Evolutionary conservation across 2,113 vertebrate genomes (phyloP).

Genomic region (Melierax canorus): DNA sequence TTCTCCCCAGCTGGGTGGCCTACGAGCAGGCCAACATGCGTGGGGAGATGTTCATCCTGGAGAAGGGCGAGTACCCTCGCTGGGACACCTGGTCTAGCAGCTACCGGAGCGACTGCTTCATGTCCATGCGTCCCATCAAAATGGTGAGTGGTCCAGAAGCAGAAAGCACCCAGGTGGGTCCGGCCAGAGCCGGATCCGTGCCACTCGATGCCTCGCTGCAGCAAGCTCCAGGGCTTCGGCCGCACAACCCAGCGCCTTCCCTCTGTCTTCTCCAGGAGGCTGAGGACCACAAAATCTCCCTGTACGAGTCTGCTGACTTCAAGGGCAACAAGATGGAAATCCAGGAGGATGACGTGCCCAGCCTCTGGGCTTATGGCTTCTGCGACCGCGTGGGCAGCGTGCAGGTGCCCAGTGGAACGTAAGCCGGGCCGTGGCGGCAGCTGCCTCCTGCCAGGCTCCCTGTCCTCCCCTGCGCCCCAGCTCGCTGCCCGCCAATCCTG

Average conservation of each 20-base stretch:
- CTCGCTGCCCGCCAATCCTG: accelerated
- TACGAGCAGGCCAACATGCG: constrained; percentile 92
- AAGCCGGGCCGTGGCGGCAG: constrained; percentile 26
- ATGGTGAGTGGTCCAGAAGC: constrained; percentile 74
- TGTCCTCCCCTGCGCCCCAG: accelerated
- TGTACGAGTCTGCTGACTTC: constrained; percentile 90
- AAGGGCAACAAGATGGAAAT: constrained; percentile 97
- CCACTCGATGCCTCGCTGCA: accelerated
- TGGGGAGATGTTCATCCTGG: constrained; percentile 96
- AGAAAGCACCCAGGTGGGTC: accelerated
- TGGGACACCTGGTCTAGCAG: constrained; percentile 98
- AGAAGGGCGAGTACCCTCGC: constrained; percentile 95
- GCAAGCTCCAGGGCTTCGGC: background rate
- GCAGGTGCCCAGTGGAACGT: constrained; percentile 88
- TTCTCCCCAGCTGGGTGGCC: constrained; percentile 84
- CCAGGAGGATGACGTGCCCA: constrained; percentile 90
- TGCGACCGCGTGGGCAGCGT: constrained; percentile 93
- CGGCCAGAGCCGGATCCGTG: accelerated
- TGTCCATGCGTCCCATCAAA: constrained; percentile 89
- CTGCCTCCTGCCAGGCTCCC: background rate
- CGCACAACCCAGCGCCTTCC: accelerated
- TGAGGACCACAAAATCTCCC: constrained; percentile 90
- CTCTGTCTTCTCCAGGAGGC: constrained; percentile 74
- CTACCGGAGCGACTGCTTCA: constrained; percentile 90
- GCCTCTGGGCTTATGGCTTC: constrained; percentile 92